Base-by-base conservation (phyloP, 2,113 vertebrate species). In the Gymnorhina tibicen region DNA sequence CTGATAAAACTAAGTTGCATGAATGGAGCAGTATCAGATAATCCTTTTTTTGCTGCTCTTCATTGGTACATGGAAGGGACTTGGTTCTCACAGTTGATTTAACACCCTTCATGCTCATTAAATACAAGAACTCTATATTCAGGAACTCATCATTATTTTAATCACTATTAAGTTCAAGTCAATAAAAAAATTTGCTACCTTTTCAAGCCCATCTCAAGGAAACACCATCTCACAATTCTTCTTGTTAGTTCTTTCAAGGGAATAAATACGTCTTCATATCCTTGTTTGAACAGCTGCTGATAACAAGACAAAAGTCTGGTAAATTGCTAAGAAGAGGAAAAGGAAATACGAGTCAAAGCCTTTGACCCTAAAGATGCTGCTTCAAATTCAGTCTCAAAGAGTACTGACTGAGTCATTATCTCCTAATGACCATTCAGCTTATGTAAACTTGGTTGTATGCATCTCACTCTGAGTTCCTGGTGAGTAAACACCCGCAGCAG, bases 221-320 rank as follows among this genome's bases (percentile, higher is more conserved):
- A 91, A 32, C 4, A 46, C 7, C 19, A 37, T 67, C 68, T 93
- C 52, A 84, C 18, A 60, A 41, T 64, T 16, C 8, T 81, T 78
- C 30, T 60, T 93, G 20, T 41, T 77, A 39, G 70, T 83, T 69
- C 35, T 72, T 91, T 80, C 56, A 72, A 83, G 42, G 52, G 67
- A 83, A 84, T 58, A 68, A 86, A 77, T 14, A 30, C 1, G 23
- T 81, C 83, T 93, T 91, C 24, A 32, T 59, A 80, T 70, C 49
- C 92, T 70, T 96, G 79, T 96, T 96, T 96, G 64, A 93, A 94
- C 85, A 96, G 95, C 87, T 96, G 93, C 73, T 53, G 63, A 69
- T 90, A 92, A 93, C 92, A 94, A 63, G 79, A 91, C 84, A 89
- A 81, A 91, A 72, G 76, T 73, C 73, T 75, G 32, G 11, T 75